These are phyloP conservation scores for Tenthredo livida DNA, from an alignment of 2,888 invertebrate species.

Conservation along the genomic window DNA sequence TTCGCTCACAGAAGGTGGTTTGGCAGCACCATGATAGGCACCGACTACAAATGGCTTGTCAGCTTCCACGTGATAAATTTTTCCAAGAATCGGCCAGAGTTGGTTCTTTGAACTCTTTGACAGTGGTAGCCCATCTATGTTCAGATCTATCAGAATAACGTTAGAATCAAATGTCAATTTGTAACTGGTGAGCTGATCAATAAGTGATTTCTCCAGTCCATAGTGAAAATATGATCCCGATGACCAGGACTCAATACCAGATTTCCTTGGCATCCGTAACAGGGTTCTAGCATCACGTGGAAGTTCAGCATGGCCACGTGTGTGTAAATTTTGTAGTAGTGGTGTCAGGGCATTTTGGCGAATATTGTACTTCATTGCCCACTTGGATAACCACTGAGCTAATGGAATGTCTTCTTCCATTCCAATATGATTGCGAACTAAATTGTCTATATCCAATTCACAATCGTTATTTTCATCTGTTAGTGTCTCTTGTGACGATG, in stretches of 20 bases:
- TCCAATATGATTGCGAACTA: background rate
- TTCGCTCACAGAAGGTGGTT: background rate
- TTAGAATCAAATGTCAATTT: background rate
- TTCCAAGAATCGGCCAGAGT: background rate
- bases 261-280: background rate
- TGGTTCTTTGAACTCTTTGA: background rate
- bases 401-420: constrained; percentile 7
- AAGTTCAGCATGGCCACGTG: background rate
- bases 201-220: background rate
- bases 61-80: background rate
- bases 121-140: background rate
- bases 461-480: background rate
- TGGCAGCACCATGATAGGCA: background rate
- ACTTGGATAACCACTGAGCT: background rate
- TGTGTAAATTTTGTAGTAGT: constrained; percentile 4
- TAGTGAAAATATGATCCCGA: background rate
- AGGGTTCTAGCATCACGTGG: background rate
- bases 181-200: too few species aligned
- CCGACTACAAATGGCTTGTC: background rate
- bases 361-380: constrained; percentile 3
- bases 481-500: background rate
- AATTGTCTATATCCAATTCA: background rate
- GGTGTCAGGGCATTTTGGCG: background rate
- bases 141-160: background rate
- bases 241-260: background rate